Percentiles rank a stretch among this genome's conserved stretches.
Conservation (phyloP, 1,140 invertebrate genomes). For the Propsilocerus akamusi region DNA sequence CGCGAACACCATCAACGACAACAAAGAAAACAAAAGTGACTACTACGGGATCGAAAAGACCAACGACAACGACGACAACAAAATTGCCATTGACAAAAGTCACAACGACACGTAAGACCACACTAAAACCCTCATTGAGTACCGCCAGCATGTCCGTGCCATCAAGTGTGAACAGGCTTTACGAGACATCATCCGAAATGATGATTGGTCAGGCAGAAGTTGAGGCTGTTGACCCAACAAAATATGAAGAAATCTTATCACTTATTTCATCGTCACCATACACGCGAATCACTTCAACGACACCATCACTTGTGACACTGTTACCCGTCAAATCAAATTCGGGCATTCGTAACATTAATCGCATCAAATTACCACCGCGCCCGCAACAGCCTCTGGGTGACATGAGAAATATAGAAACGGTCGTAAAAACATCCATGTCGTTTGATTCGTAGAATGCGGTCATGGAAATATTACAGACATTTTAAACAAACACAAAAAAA, state of each 20-base stretch:
- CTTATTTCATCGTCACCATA: background rate
- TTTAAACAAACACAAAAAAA: background rate
- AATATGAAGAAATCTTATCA: slow-evolving; percentile 21
- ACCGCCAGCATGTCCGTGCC: slow-evolving; percentile 14
- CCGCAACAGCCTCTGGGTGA: background rate
- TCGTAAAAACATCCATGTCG: background rate
- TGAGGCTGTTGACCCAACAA: slow-evolving; percentile 20
- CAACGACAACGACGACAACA: background rate
- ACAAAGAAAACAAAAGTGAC: slow-evolving; percentile 5
- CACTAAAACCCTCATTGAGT: background rate
- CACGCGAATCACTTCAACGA: slow-evolving; percentile 11
- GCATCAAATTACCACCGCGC: background rate
- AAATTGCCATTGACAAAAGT: background rate
- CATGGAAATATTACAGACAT: background rate
- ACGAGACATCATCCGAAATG: slow-evolving; percentile 13
- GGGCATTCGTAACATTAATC: slow-evolving; percentile 20
- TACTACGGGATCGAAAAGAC: slow-evolving; percentile 6
- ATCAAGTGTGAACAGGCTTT: slow-evolving; percentile 18
- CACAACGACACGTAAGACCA: slow-evolving; percentile 5
- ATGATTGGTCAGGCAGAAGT: slow-evolving; percentile 22
- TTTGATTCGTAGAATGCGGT: background rate
- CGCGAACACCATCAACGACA: slow-evolving; percentile 5
- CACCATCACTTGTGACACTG: slow-evolving; percentile 18
- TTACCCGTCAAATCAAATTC: slow-evolving; percentile 22
- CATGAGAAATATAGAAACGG: background rate